Evolutionary conservation across 92 coral and sea anemone genomes (phyloP).

Genomic region (Porites cylindrica): DNA sequence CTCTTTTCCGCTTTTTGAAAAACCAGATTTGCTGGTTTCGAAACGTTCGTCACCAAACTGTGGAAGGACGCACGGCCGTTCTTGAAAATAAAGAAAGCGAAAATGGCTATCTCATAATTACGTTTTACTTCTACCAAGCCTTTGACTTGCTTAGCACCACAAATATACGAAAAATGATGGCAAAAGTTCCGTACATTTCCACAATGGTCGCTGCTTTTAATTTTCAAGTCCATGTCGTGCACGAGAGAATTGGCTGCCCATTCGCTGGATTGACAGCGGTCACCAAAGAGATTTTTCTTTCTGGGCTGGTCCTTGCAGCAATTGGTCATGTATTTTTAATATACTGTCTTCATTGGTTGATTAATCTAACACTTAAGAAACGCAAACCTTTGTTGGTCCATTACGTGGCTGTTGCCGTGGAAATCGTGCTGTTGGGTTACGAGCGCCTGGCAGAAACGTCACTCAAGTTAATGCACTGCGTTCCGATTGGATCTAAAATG

Average conservation of each 20-base stretch:
- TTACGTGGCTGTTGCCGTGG: constrained; percentile 67
- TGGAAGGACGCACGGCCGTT: not conserved
- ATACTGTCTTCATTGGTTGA: constrained; percentile 36
- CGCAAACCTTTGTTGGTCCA: constrained; percentile 36
- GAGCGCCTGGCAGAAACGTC: constrained; percentile 64
- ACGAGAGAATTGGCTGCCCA: constrained; percentile 69
- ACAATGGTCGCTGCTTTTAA: constrained; percentile 50
- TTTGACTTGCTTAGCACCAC: constrained; percentile 42
- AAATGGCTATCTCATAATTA: constrained; percentile 46
- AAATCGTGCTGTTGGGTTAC: constrained; percentile 68
- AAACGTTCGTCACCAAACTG: not conserved
- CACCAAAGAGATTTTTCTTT: constrained; percentile 62
- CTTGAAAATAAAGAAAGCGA: constrained; percentile 1
- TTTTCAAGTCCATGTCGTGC: constrained; percentile 41
- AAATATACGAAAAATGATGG: not conserved
- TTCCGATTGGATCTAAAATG: constrained; percentile 32
- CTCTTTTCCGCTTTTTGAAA: constrained; percentile 10
- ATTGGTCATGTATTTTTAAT: constrained; percentile 33
- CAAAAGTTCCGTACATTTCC: constrained; percentile 14
- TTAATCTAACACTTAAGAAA: constrained; percentile 17
- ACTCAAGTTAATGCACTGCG: constrained; percentile 63
- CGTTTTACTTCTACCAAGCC: constrained; percentile 63
- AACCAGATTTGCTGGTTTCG: constrained; percentile 25
- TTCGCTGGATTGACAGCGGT: constrained; percentile 77
- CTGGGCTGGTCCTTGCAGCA: constrained; percentile 50